These are phyloP conservation scores for Scolopax mira DNA, from an alignment of 2,113 vertebrate species.

Conservation along the genomic window DNA sequence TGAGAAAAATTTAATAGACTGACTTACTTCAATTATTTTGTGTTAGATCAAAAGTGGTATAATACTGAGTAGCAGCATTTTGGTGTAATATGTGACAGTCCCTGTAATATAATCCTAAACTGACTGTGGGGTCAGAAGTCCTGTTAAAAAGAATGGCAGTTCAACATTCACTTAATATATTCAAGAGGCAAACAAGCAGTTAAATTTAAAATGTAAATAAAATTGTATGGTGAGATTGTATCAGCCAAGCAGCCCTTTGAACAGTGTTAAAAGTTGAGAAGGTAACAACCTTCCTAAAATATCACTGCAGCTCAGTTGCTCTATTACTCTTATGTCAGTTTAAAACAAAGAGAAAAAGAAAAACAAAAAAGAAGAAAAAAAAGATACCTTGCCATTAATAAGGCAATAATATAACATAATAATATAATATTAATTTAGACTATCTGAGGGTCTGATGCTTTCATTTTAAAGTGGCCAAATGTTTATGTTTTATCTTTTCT, in stretches of 20 bases:
- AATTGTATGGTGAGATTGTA: neutral
- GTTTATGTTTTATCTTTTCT: neutral
- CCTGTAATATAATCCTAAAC: neutral
- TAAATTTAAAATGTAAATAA: neutral
- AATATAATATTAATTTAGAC: neutral
- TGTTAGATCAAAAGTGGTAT: neutral
- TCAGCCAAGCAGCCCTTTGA: neutral
- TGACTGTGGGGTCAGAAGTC: neutral
- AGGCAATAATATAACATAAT: no score
- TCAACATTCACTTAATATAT: neutral
- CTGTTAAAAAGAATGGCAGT: neutral
- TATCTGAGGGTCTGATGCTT: neutral
- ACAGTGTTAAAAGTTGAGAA: neutral
- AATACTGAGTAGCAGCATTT: neutral
- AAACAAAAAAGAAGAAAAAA: neutral
- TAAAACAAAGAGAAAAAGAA: neutral
- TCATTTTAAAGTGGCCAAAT: neutral
- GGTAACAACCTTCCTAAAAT: neutral
- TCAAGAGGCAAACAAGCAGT: neutral
- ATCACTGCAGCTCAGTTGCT: neutral
- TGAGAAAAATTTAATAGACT: neutral
- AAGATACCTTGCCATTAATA: neutral
- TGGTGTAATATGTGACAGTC: neutral
- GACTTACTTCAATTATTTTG: neutral
- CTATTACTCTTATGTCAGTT: neutral